Base-by-base conservation (phyloP, 2,888 invertebrate genomes). In the Entomobrya multifasciata region DNA sequence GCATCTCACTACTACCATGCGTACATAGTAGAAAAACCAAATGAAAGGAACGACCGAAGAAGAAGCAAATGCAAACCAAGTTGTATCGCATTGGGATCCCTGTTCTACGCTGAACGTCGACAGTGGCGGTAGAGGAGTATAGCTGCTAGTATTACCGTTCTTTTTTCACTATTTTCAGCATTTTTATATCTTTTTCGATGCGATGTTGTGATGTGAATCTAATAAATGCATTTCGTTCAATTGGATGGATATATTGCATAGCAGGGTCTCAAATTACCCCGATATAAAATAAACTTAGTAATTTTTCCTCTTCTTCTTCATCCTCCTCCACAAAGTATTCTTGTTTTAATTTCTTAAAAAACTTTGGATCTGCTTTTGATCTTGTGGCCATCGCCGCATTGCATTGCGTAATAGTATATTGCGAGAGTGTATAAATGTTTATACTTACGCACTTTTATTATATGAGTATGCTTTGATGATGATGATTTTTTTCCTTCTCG, bases 181-280 rank as follows among this genome's bases (percentile, higher is more conserved):
- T n/a, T n/a, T n/a, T n/a, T n/a, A n/a, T n/a, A n/a, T n/a, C n/a
- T n/a, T n/a, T n/a, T n/a, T n/a, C n/a, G n/a, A n/a, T n/a, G n/a
- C n/a, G n/a, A n/a, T n/a, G n/a, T n/a, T 1, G 4, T 41, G 67
- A 67, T 67, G 67, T 11, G 67, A 67, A 67, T 67, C 67, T 67
- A 67, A 67, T 67, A 67, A 67, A 67, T 67, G 44, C 67, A 44
- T 41, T 67, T 67, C 44, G 44, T 44, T 67, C 44, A 67, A 67
- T 67, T 67, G 67, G 44, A 44, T 44, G 44, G 67, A 67, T 67
- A 20, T 41, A 67, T 67, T 67, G 67, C 41, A 67, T 17, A 22
- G 62, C 62, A 41, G 27, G 25, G 22, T n/a, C 15, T 67, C 67
- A 44, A 20, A 25, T 41, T 67, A 44, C 67, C 67, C 67, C 67